Base-by-base conservation (phyloP, 2,888 invertebrate species). In the Tortrix viridana region DNA sequence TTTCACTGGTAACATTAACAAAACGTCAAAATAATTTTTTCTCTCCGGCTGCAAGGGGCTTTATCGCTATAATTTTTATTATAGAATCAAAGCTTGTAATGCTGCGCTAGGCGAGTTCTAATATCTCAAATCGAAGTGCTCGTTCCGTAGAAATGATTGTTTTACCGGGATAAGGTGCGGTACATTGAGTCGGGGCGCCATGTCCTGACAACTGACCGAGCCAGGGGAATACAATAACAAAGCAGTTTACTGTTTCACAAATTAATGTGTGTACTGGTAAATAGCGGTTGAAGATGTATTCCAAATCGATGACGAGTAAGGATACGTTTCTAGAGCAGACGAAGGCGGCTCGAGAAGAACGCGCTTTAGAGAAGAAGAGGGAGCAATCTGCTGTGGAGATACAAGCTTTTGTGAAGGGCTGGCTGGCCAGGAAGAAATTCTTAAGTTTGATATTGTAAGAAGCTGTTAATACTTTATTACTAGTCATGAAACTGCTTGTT, bases 281-380 rank as follows among this genome's bases (percentile, higher is more conserved):
- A 71, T 52, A 70, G 54, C 62, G 55, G 66, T 69, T 65, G 48
- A 81, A 81, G 69, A 92, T 92, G 92, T 92, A 86, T 80, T 79
- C 89, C 12, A 88, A 87, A 71, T 80, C 84, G n/a, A 70, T 79
- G 58, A 88, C 95, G 73, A 93, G 94, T 74, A 97, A 96, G 85
- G 94, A 94, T 73, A 93, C 93, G 72, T 98, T 98, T 86, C 93
- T 98, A 77, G 97, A 97, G 84, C 97, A 97, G 82, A 97, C 97
- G 4, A 98, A 98, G 86, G 96, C 96, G 26, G 98, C 98, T 14
- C 93, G 98, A 65, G 97, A 97, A 82, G 98, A 98, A 84, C 94
- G 98, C 62, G 97, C 97, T 0, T 89, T 95, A 58, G 98, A 97
- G 77, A 97, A 97, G 82, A 94, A 95, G 68, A 94, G 95, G 66